Base-by-base conservation (phyloP, 2,888 invertebrate genomes). In the Lithosia quadra region DNA sequence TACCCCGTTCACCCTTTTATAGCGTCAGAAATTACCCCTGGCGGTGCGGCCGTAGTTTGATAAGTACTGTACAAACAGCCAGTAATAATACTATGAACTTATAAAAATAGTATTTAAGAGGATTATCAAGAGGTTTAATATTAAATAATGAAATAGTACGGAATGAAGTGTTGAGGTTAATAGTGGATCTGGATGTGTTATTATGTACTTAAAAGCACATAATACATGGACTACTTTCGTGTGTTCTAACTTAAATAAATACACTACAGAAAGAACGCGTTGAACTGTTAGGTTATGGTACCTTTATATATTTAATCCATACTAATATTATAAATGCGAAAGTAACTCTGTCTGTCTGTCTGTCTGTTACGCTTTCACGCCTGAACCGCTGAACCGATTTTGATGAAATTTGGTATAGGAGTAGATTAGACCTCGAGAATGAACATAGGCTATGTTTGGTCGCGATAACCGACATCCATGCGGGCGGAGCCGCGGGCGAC, bases 41-140 rank as follows among this genome's bases (percentile, higher is more conserved):
- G 64, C 63, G 18, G 34, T 58, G 79, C 73, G 81, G 55, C 34
- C 62, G 60, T 64, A 65, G 57, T 60, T 61, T 71, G 72, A 81
- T 81, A 81, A 71, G 68, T 62, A 68, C 73, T 65, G 65, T 24
- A 28, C 67, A 75, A 80, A 82, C 78, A 78, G 68, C 72, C 66
- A 71, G 68, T 75, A 73, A 75, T 77, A 74, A 77, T 74, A 69
- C 76, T 63, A 63, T 72, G 76, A 76, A 81, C 73, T 65, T 69
- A 61, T 60, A 67, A 71, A 63, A 71, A 70, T 68, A 71, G 67
- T 24, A 15, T 69, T 71, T 76, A 71, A 71, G 68, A 65, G 69
- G 67, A 76, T 76, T 79, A 74, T 81, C 75, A 73, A 36, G 56
- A 59, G 33, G 59, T 22, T 36, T 71, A 64, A 60, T 65, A 58